Base-by-base conservation (phyloP, 2,113 vertebrate genomes). In the Pangasianodon gigas region DNA sequence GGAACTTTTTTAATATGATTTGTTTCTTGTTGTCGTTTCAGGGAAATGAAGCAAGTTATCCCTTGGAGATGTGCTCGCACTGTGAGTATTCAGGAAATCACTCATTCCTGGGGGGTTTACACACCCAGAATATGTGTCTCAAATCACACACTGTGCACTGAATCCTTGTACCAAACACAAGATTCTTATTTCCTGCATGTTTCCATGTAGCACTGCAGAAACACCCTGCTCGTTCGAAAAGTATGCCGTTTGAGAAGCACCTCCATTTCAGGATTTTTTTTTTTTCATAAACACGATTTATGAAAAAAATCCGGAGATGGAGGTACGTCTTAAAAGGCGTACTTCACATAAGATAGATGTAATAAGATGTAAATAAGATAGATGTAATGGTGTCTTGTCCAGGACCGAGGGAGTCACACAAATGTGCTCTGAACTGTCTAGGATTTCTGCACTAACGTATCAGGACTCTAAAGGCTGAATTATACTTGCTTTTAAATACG, bases 11-110 rank as follows among this genome's bases (percentile, higher is more conserved):
- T 14, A 9, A 19, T 88, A 46, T 93, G 11, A 91, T 87, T 4
- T 51, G 13, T 26, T 80, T 71, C 79, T 48, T 81, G 80, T 82
- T 91, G 37, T 82, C 90, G 69, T 95, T 96, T 88, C 94, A 99
- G 98, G 98, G 98, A 96, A 99, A 99, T 96, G 98, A 99, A 95
- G 97, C 98, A 94, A 98, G 98, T 94, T 99, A 98, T 80, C 97
- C 98, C 69, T 95, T 99, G 97, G 98, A 99, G 95, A 99, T 99
- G 98, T 99, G 98, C 96, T 97, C 98, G 0, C 98, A 99, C 96
- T 99, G 98, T 99, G 96, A 99, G 98, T 99, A 94, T 69, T 69
- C 60, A 60, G 37, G 56, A 85, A 14, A 0, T 77, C 41, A 37
- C 32, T 16, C 14, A 18, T 71, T 77, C 16, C 65, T 37, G 9